Evolutionary conservation across 2,888 invertebrate species (phyloP).

Genomic region (Dyspetes luteomarginatus): DNA sequence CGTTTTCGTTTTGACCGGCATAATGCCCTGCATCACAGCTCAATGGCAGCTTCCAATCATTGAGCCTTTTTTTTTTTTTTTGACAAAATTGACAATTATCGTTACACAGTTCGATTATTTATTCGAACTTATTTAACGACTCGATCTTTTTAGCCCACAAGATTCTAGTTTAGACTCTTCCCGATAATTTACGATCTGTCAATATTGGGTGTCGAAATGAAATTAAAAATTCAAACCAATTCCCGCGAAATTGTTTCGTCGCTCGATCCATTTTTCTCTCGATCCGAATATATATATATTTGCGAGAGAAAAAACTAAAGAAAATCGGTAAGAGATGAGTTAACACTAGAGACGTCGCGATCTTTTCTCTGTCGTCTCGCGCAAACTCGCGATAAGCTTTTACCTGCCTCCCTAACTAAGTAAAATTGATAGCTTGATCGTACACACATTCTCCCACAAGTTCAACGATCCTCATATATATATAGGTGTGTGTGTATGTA

Average conservation of each 20-base stretch:
- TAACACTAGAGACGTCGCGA: not conserved
- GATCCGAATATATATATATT: not conserved
- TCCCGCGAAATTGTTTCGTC: not conserved
- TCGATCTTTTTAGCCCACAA: not conserved
- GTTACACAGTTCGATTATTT: not conserved
- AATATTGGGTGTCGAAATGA: not conserved
- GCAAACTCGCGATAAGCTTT: not conserved
- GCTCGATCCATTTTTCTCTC: not conserved
- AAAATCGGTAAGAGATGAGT: not conserved
- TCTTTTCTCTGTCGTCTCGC: not conserved
- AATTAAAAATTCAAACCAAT: not conserved
- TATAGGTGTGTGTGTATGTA: too few relatives aligned
- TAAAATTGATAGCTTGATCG: not conserved
- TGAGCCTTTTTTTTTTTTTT: conserved; percentile 70
- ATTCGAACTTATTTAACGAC: not conserved
- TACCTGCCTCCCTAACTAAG: not conserved
- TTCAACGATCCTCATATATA: conserved; percentile 50
- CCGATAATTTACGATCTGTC: not conserved
- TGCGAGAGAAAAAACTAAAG: not conserved
- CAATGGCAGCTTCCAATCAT: conserved; percentile 71
- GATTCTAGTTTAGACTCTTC: not conserved
- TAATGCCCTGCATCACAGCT: conserved; percentile 81
- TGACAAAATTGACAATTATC: not conserved
- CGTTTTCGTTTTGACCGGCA: conserved; percentile 82
- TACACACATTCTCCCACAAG: conserved; percentile 10